Evolutionary conservation across 2,888 invertebrate species (phyloP), one percentile per base, ranked within the genome.

Genomic region (Tanypteryx hageni): DNA sequence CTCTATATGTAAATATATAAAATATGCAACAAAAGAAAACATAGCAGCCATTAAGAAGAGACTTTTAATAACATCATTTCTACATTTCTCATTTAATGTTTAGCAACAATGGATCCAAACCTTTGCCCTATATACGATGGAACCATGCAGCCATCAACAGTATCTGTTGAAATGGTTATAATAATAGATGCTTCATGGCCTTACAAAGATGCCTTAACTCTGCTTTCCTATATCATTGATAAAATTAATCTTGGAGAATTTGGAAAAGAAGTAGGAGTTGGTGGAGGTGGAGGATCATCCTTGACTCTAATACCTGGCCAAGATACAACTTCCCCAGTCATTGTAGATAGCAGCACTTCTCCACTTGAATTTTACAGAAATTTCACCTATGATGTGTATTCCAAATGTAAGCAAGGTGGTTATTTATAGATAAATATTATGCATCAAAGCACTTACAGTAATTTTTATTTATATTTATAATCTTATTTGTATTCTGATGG

Each of bases 151-250:
- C n/a, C n/a, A 56, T 10, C 11, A 10, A 68, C 31, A 57, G 10
- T 9, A 22, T 95, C 96, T 93, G 96, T 97, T 1, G 97, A 97
- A 94, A 94, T 98, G 2, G 96, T 96, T 93, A 96, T 98, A 76
- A 97, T 96, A 92, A 93, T 98, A 85, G 98, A 98, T 94, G 95
- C 96, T 2, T 95, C 96, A 0, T 98, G 97, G 97, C 95, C 95
- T 57, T 97, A 96, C 94, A 94, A 95, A 57, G 94, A 95, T 86
- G 76, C 64, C 13, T 27, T n/a, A 56, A 84, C 86, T 7, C 59
- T 85, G 16, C 44, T 92, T 56, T 27, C 57, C 56, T 68, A 56
- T 31, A 56, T 92, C 5, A 18, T 57, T 22, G 59, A 89, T 11
- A 27, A 27, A n/a, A 31, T 89, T 44, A 18, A 64, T 8, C 31